Percentiles rank a stretch among this genome's conserved stretches.
Evolutionary conservation across 2,797 vertebrate species (phyloP).

Genomic region (Ctenopoma multispine): DNA sequence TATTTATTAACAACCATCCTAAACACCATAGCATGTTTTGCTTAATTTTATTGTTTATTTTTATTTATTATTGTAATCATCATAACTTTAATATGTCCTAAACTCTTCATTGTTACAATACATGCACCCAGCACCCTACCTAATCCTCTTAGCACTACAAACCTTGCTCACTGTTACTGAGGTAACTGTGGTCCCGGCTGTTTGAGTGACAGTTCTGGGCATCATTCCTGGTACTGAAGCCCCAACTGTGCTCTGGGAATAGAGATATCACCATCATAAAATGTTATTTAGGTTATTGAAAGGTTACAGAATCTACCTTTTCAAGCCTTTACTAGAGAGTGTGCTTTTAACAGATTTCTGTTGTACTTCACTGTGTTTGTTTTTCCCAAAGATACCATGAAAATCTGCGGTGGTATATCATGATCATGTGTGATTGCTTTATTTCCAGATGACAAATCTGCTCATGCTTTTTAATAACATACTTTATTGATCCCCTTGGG

Average conservation of each 20-base stretch:
- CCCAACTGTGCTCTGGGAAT: slow-evolving; percentile 81
- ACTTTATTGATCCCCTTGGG: too few relatives aligned
- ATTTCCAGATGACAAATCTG: not conserved
- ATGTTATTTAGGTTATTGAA: slow-evolving; percentile 6
- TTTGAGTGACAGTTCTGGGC: slow-evolving; percentile 86
- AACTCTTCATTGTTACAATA: not conserved
- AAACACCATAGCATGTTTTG: not conserved
- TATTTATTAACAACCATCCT: not conserved
- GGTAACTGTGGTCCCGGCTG: slow-evolving; percentile 86
- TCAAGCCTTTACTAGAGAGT: not conserved
- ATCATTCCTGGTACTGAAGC: slow-evolving; percentile 86
- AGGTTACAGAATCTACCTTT: not conserved
- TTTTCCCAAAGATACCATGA: not conserved
- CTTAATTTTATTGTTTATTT: not conserved
- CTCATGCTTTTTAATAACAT: not conserved
- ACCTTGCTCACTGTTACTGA: slow-evolving; percentile 90
- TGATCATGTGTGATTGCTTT: not conserved
- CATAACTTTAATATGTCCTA: not conserved
- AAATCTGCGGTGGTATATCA: not conserved
- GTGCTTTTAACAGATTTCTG: too few relatives aligned
- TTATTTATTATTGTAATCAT: not conserved
- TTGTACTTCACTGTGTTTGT: not conserved
- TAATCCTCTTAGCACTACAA: slow-evolving; percentile 43
- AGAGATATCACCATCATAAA: slow-evolving; percentile 1
- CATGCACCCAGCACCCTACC: not conserved